A percentile compares a stretch with the other conserved stretches of the same genome.
Evolutionary conservation across 2,888 invertebrate species (phyloP).

Genomic region (Stenichneumon culpator): DNA sequence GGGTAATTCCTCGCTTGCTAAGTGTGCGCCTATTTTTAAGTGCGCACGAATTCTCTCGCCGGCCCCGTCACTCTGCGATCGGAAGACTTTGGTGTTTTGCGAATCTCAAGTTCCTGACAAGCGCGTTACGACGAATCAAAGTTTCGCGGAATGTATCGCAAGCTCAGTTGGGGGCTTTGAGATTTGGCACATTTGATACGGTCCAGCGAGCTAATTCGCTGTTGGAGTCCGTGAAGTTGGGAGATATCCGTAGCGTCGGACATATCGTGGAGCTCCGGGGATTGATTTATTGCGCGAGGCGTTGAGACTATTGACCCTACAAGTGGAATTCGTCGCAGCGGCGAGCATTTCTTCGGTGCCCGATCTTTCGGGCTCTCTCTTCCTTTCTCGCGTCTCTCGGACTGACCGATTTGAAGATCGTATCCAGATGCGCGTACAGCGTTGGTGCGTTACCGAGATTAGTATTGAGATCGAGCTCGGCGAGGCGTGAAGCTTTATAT

Average conservation of each 20-base stretch:
- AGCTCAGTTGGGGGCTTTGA: not conserved
- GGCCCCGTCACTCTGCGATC: not conserved
- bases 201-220: constrained; percentile 36
- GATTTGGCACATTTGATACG: constrained; percentile 49
- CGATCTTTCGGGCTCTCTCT: not conserved
- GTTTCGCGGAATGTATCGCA: constrained; percentile 35
- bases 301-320: constrained; percentile 40
- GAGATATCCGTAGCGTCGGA: not conserved
- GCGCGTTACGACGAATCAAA: constrained; percentile 41
- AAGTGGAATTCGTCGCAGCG: constrained; percentile 22
- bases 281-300: constrained; percentile 45
- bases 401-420: not conserved
- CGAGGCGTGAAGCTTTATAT: constrained; percentile 36
- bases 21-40: constrained; percentile 50
- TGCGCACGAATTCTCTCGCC: constrained; percentile 18
- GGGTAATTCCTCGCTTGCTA: constrained; percentile 24
- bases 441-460: constrained; percentile 4
- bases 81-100: constrained; percentile 4
- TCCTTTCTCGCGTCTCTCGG: not conserved
- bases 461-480: constrained; percentile 20
- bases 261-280: not conserved
- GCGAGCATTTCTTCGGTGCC: constrained; percentile 17
- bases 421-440: constrained; percentile 24
- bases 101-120: constrained; percentile 36
- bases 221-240: constrained; percentile 14